Base-by-base conservation (phyloP, 2,888 invertebrate genomes). In the Drosophila eohydei region DNA sequence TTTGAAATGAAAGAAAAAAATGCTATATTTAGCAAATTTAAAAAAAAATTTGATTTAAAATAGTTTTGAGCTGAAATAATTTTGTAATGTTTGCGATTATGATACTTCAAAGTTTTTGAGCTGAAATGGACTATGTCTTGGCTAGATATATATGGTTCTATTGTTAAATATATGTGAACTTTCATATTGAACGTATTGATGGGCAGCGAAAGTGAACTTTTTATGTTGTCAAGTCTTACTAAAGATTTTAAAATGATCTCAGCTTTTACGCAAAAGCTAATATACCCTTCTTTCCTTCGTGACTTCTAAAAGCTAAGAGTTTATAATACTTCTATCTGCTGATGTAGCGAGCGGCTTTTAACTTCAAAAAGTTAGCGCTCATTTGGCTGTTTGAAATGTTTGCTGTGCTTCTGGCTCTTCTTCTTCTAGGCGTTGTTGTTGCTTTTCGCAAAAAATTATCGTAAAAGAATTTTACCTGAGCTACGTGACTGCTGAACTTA, bases 401-500 rank as follows among this genome's bases (percentile, higher is more conserved):
- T 51, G 41, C 38, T 54, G 58, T 58, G 66, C 32, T 54, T 54
- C 46, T 50, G 63, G 51, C 64, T 81, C 38, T 51, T 65, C 58
- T 54, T 64, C 61, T 64, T 41, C 50, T 58, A 38, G 66, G 52
- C 60, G 36, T 50, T 72, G 63, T 68, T 51, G 63, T 55, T n/a
- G 12, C 50, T 69, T 78, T 78, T 76, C 48, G 52, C 71, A 78
- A 81, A 75, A 84, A 86, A 86, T 81, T 88, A 83, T 90, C 91
- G 86, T 91, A 91, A 92, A 91, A 91, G 90, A 88, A 89, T 91
- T 92, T 92, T 83, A 91, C 85, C 89, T 88, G 89, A 80, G 85
- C 82, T 84, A 92, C 91, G 92, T 91, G 91, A 91, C 91, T 90
- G 84, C 81, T 86, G 85, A 82, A 80, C 83, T 81, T 89, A 84